These are phyloP conservation scores for human (Homo sapiens) DNA, from an alignment of 2,113 vertebrate species.

Conservation along the genomic window GRCh38 chrX:120842501-120843000, in stretches of 20 bases:
- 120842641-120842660: slow-evolving; percentile 1
- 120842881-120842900: not conserved
- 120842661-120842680: slow-evolving; percentile 2
- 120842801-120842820: slow-evolving; percentile 43
- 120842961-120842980: slow-evolving; percentile 1
- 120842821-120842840: not conserved
- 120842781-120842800: not conserved
- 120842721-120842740: not conserved
- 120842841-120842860: slow-evolving; percentile 12
- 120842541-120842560: not conserved
- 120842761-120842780: not conserved
- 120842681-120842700: slow-evolving; percentile 39
- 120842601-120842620: not conserved
- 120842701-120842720: not conserved
- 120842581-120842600: not conserved
- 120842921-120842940: slow-evolving; percentile 2
- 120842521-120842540: not conserved
- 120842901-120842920: slow-evolving; percentile 35
- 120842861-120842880: not conserved
- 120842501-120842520: not conserved
- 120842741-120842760: not conserved
- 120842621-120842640: not conserved
- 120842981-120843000: not conserved
- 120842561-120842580: not conserved
- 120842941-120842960: not conserved